Base-by-base conservation (phyloP, 2,888 invertebrate species). In the Polymixis flavicincta region DNA sequence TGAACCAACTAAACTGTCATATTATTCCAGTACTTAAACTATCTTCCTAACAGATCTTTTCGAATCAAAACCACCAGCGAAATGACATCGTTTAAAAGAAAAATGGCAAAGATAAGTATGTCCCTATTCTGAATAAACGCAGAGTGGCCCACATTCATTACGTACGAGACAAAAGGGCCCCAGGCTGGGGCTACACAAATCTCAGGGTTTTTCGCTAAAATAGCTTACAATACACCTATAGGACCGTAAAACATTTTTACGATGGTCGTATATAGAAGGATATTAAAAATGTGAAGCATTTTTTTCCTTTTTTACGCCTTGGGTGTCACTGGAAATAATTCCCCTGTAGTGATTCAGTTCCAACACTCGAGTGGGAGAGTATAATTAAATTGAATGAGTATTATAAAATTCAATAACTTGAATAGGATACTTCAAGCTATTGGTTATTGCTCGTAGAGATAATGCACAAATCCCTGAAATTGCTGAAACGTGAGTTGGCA, bases 211-310 rank as follows among this genome's bases (percentile, higher is more conserved):
- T 63, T 42, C 25, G n/a, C 57, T 54, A 59, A 81, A 84, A 81
- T 75, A 76, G 63, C 74, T 65, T 25, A 84, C 71, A 74, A 70
- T 84, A 78, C 78, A 81, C 65, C 74, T 75, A 50, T 68, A 45
- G n/a, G 73, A 42, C 52, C 76, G 60, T 84, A 84, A 81, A 75
- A 66, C 50, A 71, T 71, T 80, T 84, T 84, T 84, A 83, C 54
- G 83, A 83, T 72, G 64, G 67, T 65, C 76, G 74, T 80, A 72
- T 65, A 79, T 37, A 71, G 65, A 70, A 61, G 50, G 72, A 57
- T 79, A 79, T 79, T 83, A 82, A 82, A 82, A 78, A 82, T 72
- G 32, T 70, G 72, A 68, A 75, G 45, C 25, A 64, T 71, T 75
- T 52, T 66, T 57, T 6, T 32, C 28, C 22, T n/a, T 45, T 67